A percentile compares a stretch with the other conserved stretches of the same genome.
These are phyloP conservation scores for Melanerpes aurifrons DNA, from an alignment of 2,113 vertebrate genomes.

Conservation along the genomic window DNA sequence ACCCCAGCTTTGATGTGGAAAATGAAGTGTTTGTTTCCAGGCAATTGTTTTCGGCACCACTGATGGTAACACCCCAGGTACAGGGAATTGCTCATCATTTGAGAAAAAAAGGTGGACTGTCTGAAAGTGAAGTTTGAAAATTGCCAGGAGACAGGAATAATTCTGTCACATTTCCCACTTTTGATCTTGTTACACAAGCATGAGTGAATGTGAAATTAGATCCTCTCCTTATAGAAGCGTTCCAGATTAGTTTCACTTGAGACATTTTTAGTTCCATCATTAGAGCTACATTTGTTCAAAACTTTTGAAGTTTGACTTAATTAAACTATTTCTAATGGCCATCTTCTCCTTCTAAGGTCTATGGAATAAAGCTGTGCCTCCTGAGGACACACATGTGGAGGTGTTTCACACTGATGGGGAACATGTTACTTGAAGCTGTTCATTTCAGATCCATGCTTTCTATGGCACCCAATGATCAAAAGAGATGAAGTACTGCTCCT, in stretches of 20 bases:
- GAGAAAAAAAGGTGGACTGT: background rate
- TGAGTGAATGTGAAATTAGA: conserved; percentile 9
- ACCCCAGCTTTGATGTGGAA: background rate
- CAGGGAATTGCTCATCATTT: background rate
- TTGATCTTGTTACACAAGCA: background rate
- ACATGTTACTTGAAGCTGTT: background rate
- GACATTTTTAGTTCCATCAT: background rate
- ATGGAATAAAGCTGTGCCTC: background rate
- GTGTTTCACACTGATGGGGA: background rate
- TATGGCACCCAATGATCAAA: accelerated
- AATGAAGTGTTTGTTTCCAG: background rate
- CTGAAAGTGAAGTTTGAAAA: background rate
- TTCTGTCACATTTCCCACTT: background rate
- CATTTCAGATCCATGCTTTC: accelerated
- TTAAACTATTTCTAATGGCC: background rate
- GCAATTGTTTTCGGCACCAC: background rate
- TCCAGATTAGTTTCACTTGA: conserved; percentile 11
- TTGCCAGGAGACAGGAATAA: background rate
- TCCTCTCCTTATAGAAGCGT: background rate
- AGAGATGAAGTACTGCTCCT: background rate
- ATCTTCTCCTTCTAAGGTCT: accelerated
- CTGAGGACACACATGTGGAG: background rate
- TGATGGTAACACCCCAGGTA: background rate
- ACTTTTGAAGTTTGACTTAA: background rate
- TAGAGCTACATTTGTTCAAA: background rate